These are phyloP conservation scores for Eupithecia subumbrata DNA, from an alignment of 2,888 invertebrate genomes.

Conservation along the genomic window DNA sequence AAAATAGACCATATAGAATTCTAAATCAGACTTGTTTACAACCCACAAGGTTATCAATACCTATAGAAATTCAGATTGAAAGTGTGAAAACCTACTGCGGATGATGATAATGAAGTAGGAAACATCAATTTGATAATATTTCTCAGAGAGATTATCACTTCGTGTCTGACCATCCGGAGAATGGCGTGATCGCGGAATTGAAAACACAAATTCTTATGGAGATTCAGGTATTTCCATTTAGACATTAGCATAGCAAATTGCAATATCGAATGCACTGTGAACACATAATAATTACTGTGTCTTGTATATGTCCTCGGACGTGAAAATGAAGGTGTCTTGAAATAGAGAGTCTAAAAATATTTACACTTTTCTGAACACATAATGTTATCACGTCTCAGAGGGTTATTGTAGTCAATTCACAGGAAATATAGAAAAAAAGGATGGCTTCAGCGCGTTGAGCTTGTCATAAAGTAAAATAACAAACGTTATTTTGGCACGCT, in stretches of 20 bases:
- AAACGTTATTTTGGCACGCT: not conserved
- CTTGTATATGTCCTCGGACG: not conserved
- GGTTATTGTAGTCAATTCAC: not conserved
- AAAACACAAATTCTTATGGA: conserved; percentile 44
- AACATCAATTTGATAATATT: conserved; percentile 1
- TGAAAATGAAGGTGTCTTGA: conserved; percentile 10
- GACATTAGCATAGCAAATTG: conserved; percentile 41
- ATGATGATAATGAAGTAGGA: not conserved
- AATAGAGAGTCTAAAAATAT: not conserved
- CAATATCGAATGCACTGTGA: conserved; percentile 29
- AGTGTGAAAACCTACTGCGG: not conserved
- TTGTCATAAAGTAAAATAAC: not conserved
- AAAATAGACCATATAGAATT: not conserved
- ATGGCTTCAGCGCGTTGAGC: not conserved
- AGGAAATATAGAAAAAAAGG: not conserved
- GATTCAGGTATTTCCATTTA: conserved; percentile 35
- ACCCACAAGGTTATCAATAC: not conserved
- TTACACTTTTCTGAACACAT: not conserved
- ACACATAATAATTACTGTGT: not conserved
- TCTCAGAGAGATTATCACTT: conserved; percentile 25
- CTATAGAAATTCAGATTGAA: not conserved
- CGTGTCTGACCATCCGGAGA: conserved; percentile 39
- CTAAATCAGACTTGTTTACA: not conserved
- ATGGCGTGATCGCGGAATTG: conserved; percentile 43
- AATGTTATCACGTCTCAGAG: not conserved